Evolutionary conservation across 1,140 invertebrate genomes (phyloP), one percentile per base, ranked within the genome.

Genomic region (Listronotus oregonensis): DNA sequence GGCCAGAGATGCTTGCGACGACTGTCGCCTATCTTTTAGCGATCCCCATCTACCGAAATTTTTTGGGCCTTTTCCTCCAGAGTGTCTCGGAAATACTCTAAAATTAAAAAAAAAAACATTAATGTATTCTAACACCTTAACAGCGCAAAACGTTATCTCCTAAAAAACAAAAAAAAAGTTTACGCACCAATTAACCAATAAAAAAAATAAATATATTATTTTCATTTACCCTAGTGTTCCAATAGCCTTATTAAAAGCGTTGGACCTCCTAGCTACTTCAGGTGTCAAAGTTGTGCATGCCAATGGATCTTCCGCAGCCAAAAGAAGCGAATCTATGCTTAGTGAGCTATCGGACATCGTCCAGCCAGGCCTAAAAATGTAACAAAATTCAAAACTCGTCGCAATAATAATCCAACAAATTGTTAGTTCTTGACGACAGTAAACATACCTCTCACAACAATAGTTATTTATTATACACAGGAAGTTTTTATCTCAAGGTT

Each of bases 251-350:
- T 85, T 85, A 74, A 89, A 83, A 71, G 87, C 83, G 85, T 87
- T 87, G 71, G 84, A 78, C 79, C 80, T 79, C 70, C 81, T 79
- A 47, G 80, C 85, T 62, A 84, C 81, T 73, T 87, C 85, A 1
- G 85, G 85, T 2, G 85, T 86, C 15, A 73, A 77, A 67, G 76
- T 83, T 74, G 71, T 81, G 31, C 71, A 73, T 15, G 70, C 71
- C 10, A 70, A 66, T 37, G 73, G 79, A 73, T 80, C 80, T 73
- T 87, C 89, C 43, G 90, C 89, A 39, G 87, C 87, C 69, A 90
- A 74, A 39, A 94, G 81, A 40, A 95, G 78, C 2, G 92, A 95
- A 79, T 95, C 92, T 39, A 96, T 87, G 69, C 92, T 94, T 6
- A 95, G 83, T 49, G 91, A 90, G 54, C 91, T 93, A 71, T 94